Conservation (phyloP, 2,888 invertebrate species). For the Synergus laeviventris region DNA sequence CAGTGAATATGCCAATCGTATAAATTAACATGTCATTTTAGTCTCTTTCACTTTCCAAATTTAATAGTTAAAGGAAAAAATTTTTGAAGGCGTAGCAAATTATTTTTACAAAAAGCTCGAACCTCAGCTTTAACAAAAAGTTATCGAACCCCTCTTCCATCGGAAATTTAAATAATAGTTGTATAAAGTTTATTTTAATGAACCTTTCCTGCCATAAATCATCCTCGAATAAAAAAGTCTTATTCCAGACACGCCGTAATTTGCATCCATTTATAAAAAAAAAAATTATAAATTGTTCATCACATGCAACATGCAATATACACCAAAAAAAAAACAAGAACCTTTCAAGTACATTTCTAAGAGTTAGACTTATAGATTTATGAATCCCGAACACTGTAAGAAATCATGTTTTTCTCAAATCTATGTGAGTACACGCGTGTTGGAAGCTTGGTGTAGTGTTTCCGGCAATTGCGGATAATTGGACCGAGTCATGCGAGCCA, state of each 20-base stretch:
- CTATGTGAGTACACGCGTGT: conserved; percentile 9
- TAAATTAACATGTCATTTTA: too few relatives aligned
- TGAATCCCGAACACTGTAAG: conserved; percentile 9
- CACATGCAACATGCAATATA: conserved; percentile 5
- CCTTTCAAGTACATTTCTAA: conserved; percentile 1
- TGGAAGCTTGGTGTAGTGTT: conserved; percentile 51
- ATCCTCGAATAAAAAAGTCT: background rate
- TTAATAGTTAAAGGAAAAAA: too few relatives aligned
- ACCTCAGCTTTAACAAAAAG: too few relatives aligned
- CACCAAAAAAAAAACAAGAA: background rate
- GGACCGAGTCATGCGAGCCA: conserved; percentile 64
- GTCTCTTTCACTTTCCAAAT: too few relatives aligned
- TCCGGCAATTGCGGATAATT: conserved; percentile 65
- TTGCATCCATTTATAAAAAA: background rate
- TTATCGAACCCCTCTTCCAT: too few relatives aligned
- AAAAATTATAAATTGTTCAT: background rate
- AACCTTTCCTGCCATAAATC: background rate
- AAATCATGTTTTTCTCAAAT: conserved; percentile 18
- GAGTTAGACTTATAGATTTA: conserved; percentile 16
- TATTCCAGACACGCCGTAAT: background rate
- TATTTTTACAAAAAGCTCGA: too few relatives aligned
- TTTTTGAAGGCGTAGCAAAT: too few relatives aligned
- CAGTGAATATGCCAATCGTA: too few relatives aligned
- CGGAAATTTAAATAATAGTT: too few relatives aligned
- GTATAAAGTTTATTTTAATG: too few relatives aligned